phyloP scores from a whole-genome alignment of 2,888 invertebrate genomes.

The Cyaniris semiargus region DNA sequence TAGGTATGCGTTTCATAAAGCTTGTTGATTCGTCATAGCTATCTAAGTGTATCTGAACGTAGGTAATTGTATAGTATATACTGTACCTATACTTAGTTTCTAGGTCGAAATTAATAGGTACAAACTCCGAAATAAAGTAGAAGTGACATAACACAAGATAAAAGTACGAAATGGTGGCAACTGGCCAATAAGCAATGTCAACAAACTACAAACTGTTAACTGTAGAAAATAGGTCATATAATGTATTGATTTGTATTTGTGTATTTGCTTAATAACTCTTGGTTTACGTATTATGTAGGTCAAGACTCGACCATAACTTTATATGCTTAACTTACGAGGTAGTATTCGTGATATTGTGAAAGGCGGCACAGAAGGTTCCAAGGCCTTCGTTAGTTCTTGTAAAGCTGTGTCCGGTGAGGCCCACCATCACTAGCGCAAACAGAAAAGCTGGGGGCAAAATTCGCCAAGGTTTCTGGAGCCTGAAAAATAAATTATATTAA shows the following conservation, averaged over 20 bases:
- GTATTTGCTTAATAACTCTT: too few species aligned
- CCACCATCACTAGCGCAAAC: conserved; percentile 65
- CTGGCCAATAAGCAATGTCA: conserved; percentile 14
- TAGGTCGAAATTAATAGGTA: background rate
- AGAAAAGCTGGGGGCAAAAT: conserved; percentile 67
- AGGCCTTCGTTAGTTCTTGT: conserved; percentile 63
- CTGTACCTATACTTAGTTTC: background rate
- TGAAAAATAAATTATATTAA: conserved; percentile 41
- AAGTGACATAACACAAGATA: background rate
- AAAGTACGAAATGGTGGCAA: background rate
- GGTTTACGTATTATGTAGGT: background rate
- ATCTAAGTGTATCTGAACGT: too few species aligned
- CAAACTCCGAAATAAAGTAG: background rate
- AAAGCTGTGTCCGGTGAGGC: conserved; percentile 67
- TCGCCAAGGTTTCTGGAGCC: conserved; percentile 67
- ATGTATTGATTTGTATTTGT: background rate
- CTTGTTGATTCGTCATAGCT: too few species aligned
- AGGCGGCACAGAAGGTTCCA: conserved; percentile 64
- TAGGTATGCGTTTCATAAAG: too few species aligned
- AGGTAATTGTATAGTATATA: too few species aligned
- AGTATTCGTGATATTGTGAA: conserved; percentile 61
- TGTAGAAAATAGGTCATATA: background rate
- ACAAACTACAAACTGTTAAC: background rate
- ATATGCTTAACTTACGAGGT: conserved; percentile 56
- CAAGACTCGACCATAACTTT: background rate